A percentile compares a stretch with the other conserved stretches of the same genome.
Evolutionary conservation across 2,113 vertebrate species (phyloP).

Genomic region (Dasyurus viverrinus): DNA sequence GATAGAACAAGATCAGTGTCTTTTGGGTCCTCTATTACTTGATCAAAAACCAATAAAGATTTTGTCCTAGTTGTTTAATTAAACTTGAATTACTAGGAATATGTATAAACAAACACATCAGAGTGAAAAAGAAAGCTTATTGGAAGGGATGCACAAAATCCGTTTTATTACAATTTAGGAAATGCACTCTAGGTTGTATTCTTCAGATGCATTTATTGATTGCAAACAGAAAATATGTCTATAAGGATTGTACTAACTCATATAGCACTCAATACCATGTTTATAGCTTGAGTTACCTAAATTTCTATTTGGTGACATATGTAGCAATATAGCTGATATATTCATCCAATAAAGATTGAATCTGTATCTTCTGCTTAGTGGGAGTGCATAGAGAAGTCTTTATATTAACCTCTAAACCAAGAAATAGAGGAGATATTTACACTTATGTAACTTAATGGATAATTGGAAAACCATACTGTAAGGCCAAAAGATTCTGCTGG

Average conservation of each 20-base stretch:
- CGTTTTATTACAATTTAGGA: conserved; percentile 36
- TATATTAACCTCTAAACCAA: background rate
- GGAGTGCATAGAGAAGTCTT: background rate
- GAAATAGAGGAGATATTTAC: background rate
- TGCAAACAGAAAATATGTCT: conserved; percentile 35
- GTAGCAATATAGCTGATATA: background rate
- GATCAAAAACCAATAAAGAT: conserved; percentile 64
- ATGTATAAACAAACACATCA: conserved; percentile 57
- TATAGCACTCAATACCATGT: background rate
- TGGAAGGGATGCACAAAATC: conserved; percentile 40
- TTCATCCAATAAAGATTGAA: background rate
- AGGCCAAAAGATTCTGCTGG: background rate
- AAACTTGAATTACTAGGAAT: conserved; percentile 69
- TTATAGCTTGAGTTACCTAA: background rate
- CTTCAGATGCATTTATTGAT: background rate
- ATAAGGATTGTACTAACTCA: background rate
- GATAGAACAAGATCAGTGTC: conserved; percentile 56
- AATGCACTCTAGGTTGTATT: background rate
- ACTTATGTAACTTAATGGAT: background rate
- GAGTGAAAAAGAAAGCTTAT: conserved; percentile 58
- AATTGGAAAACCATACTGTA: background rate
- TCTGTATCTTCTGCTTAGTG: background rate
- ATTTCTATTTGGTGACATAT: background rate
- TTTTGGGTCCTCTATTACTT: conserved; percentile 64
- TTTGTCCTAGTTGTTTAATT: conserved; percentile 51